These are phyloP conservation scores for Agelastica alni DNA, from an alignment of 2,888 invertebrate species.

Conservation along the genomic window DNA sequence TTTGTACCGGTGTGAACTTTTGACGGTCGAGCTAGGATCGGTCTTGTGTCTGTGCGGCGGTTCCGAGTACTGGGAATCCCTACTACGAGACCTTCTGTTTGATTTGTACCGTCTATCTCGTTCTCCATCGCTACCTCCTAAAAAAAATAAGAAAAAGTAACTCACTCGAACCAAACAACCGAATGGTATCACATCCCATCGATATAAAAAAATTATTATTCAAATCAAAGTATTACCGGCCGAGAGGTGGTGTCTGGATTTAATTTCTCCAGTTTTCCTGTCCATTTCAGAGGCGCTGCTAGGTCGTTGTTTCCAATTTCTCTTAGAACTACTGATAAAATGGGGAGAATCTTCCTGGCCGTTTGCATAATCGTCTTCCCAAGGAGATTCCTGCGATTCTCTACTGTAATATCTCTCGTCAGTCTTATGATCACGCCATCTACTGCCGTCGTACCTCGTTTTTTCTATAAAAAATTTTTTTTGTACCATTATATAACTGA, in stretches of 20 bases:
- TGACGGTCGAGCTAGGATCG: conserved; percentile 41
- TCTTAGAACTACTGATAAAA: conserved; percentile 47
- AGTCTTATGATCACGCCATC: conserved; percentile 48
- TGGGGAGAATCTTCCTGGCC: conserved; percentile 52
- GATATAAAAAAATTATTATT: background rate
- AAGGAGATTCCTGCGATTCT: conserved; percentile 59
- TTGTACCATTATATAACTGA: too few species aligned
- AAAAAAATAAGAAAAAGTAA: conserved; percentile 20
- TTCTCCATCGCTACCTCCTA: conserved; percentile 62
- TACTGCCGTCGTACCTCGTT: conserved; percentile 44
- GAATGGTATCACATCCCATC: background rate
- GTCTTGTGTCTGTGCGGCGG: conserved; percentile 50
- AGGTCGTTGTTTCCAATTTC: conserved; percentile 62
- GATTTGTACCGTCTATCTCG: conserved; percentile 62
- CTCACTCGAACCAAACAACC: conserved; percentile 7
- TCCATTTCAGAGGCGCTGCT: conserved; percentile 64
- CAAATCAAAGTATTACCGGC: conserved; percentile 13
- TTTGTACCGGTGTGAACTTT: conserved; percentile 51
- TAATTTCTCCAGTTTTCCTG: conserved; percentile 55
- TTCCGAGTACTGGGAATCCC: conserved; percentile 55
- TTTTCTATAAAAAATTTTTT: conserved; percentile 39
- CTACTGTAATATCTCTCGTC: conserved; percentile 54
- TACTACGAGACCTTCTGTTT: conserved; percentile 56
- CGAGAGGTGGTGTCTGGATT: conserved; percentile 47
- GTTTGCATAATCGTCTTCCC: conserved; percentile 64